Base-by-base conservation (phyloP, 2,888 invertebrate genomes). In the Cryptops parisi region DNA sequence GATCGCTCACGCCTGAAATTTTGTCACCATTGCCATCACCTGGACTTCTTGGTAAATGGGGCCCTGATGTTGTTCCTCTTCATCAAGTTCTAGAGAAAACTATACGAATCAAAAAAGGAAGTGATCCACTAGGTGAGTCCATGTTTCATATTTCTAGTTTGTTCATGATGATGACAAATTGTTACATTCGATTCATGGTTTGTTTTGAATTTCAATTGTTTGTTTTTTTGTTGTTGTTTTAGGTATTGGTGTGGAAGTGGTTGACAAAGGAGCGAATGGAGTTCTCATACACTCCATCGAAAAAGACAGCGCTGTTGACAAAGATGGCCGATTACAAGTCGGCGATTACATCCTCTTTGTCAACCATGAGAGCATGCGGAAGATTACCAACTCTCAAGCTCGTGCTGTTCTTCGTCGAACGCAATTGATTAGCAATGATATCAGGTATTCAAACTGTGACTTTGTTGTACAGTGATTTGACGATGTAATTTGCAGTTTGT, bases 341-440 rank as follows among this genome's bases (percentile, higher is more conserved):
- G 78, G 78, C 1, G 79, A 79, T 64, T 74, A 74, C 61, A 66
- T 78, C 57, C 68, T 75, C 19, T 68, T 72, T 43, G 68, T 79
- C 54, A 78, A 79, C 66, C 73, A 75, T 61, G 77, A 78, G 65
- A 72, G 69, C 55, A 66, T 79, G 62, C 66, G 77, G 26, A 70
- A 72, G 56, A 72, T 74, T 22, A 76, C 76, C 21, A 76, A 74
- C 60, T 70, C 76, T 4, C 76, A 78, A 65, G 77, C 76, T 1
- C 62, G 75, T 54, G 75, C 77, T 44, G 75, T 78, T 52, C 67
- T 78, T 43, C 67, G 76, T 48, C 64, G 77, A 49, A 73, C 76
- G 19, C 74, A 76, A 59, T 70, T 78, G 15, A 68, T 76, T 54
- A 73, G 74, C 49, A 70, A 72, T 33, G 76, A 77, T 63, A 72